phyloP scores from a whole-genome alignment of 2,797 vertebrate genomes.

The Argentina silus region DNA sequence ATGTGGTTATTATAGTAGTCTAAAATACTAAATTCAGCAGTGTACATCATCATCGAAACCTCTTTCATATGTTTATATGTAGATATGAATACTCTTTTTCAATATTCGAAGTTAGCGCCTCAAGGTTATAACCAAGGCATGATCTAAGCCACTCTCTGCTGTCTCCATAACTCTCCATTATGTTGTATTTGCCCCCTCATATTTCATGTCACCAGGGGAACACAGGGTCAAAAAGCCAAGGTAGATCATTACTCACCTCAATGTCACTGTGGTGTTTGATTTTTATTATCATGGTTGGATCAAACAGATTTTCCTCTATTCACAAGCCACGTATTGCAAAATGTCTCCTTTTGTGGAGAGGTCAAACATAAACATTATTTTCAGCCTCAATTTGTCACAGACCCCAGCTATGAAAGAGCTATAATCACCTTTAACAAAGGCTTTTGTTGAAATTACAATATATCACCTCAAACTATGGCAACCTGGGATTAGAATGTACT shows the following conservation, averaged over 20 bases:
- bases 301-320: conserved; percentile 19
- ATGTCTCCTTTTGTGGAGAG: conserved; percentile 7
- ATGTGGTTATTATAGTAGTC: neutral
- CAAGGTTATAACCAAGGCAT: neutral
- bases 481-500: conserved; percentile 11
- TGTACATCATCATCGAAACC: no score
- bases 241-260: conserved; percentile 22
- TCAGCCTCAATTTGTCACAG: conserved; percentile 7
- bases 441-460: neutral
- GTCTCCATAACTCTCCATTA: neutral
- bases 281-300: neutral
- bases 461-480: conserved; percentile 15
- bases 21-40: no score
- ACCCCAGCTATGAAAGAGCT: neutral
- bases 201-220: conserved; percentile 6
- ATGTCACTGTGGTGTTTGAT: conserved; percentile 11
- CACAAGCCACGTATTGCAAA: conserved; percentile 12
- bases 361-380: conserved; percentile 31
- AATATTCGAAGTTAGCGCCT: neutral
- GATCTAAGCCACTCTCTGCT: neutral
- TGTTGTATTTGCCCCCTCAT: conserved; percentile 22
- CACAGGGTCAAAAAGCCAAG: conserved; percentile 5
- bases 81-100: no score
- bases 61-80: no score
- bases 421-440: conserved; percentile 18